Percentiles rank a stretch among this genome's conserved stretches.
phyloP scores from a whole-genome alignment of 2,113 vertebrate genomes.

The Rutilus rutilus region DNA sequence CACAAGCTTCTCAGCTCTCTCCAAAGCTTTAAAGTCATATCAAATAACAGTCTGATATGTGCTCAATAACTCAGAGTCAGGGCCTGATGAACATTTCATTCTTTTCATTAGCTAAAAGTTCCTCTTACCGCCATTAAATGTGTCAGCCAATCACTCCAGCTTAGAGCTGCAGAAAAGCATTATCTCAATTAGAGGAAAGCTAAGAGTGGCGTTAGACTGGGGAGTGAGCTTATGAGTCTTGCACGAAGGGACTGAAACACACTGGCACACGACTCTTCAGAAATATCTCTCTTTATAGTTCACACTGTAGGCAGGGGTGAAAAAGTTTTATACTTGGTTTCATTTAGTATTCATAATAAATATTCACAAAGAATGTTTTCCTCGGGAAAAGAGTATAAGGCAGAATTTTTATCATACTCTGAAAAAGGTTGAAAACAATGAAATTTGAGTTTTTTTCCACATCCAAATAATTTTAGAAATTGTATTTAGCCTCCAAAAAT shows the following conservation, averaged over 20 bases:
- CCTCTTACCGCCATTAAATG: conserved; percentile 26
- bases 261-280: background rate
- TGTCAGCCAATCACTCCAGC: conserved; percentile 40
- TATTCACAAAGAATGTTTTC: background rate
- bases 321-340: conserved; percentile 2
- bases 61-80: conserved; percentile 21
- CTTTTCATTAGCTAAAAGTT: conserved; percentile 47
- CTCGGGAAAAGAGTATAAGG: background rate
- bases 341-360: background rate
- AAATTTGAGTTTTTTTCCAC: background rate
- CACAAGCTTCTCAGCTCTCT: background rate
- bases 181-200: conserved; percentile 29
- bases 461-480: background rate
- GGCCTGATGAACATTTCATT: conserved; percentile 28
- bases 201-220: conserved; percentile 2
- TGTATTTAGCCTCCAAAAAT: background rate
- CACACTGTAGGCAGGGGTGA: background rate
- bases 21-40: conserved; percentile 42
- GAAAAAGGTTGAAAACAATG: background rate
- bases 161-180: conserved; percentile 13
- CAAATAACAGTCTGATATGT: conserved; percentile 26
- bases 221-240: background rate
- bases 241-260: background rate
- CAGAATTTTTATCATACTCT: background rate
- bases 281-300: background rate